phyloP scores from a whole-genome alignment of 2,797 vertebrate genomes.

The Streptopelia turtur region DNA sequence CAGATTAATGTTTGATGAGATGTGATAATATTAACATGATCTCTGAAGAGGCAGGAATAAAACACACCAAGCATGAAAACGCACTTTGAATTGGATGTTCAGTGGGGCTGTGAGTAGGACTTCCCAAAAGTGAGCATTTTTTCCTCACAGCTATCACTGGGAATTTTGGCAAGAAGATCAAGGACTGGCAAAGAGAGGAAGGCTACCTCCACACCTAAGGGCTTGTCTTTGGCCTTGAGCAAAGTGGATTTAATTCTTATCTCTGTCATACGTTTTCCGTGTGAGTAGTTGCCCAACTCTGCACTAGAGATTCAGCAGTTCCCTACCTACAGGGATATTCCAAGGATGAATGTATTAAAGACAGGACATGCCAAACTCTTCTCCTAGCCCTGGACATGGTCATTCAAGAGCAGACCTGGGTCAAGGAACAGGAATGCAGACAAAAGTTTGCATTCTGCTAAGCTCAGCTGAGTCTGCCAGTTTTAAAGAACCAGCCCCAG shows the following conservation, averaged over 20 bases:
- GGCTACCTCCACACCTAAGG: neutral
- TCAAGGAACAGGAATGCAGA: neutral
- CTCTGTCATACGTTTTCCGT: neutral
- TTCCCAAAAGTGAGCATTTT: neutral
- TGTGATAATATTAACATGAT: constrained; percentile 16
- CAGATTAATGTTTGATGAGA: constrained; percentile 45
- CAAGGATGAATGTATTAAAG: neutral
- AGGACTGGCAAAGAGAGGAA: neutral
- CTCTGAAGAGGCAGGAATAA: constrained; percentile 2
- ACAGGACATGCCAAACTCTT: neutral
- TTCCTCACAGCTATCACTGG: neutral
- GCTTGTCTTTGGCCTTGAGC: neutral
- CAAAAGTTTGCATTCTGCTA: neutral
- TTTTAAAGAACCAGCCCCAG: neutral
- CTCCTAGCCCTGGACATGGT: neutral
- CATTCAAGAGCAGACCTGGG: neutral
- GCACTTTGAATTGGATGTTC: neutral
- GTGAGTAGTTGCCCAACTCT: neutral
- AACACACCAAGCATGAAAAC: neutral
- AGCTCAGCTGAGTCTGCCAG: neutral
- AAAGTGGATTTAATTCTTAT: neutral
- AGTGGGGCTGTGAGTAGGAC: neutral
- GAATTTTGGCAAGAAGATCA: neutral
- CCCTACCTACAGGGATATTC: neutral
- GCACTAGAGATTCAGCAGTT: neutral